Percentiles rank a stretch among this genome's conserved stretches.
phyloP scores from a whole-genome alignment of 1,140 invertebrate species.

The Heliconius eleuchia region DNA sequence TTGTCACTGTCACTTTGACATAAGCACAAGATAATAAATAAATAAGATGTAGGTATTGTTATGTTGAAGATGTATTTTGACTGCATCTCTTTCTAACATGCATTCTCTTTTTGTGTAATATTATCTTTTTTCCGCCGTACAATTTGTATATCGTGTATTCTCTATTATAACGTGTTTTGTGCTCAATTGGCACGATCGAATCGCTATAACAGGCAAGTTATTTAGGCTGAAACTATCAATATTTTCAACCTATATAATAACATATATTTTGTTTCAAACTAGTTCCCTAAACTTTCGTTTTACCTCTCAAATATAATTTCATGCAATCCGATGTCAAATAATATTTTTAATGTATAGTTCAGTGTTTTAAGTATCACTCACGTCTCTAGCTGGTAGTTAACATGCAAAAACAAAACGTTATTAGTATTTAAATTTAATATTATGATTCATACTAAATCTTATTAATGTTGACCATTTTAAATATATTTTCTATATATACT shows the following conservation, averaged over 20 bases:
- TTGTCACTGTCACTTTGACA: slow-evolving; percentile 12
- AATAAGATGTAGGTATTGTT: too few relatives aligned
- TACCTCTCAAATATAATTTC: background rate
- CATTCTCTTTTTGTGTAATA: too few relatives aligned
- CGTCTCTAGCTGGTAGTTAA: background rate
- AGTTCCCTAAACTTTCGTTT: background rate
- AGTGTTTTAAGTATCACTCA: slow-evolving; percentile 51
- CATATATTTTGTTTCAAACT: background rate
- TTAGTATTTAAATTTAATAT: background rate
- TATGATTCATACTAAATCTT: background rate
- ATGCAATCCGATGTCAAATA: slow-evolving; percentile 4
- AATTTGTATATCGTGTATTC: too few relatives aligned
- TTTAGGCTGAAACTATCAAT: background rate
- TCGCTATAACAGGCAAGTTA: too few relatives aligned
- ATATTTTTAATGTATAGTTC: slow-evolving; percentile 40
- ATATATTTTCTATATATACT: slow-evolving; percentile 13
- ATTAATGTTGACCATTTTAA: slow-evolving; percentile 14
- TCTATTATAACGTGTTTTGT: too few relatives aligned
- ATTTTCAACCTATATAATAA: background rate
- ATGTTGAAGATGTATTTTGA: too few relatives aligned
- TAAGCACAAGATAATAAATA: slow-evolving; percentile 1
- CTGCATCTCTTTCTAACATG: too few relatives aligned
- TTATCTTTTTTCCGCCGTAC: too few relatives aligned
- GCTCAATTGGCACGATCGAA: too few relatives aligned
- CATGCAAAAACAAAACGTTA: background rate